Evolutionary conservation across 2,113 vertebrate species (phyloP).

Genomic region (Lampris megalopsis): DNA sequence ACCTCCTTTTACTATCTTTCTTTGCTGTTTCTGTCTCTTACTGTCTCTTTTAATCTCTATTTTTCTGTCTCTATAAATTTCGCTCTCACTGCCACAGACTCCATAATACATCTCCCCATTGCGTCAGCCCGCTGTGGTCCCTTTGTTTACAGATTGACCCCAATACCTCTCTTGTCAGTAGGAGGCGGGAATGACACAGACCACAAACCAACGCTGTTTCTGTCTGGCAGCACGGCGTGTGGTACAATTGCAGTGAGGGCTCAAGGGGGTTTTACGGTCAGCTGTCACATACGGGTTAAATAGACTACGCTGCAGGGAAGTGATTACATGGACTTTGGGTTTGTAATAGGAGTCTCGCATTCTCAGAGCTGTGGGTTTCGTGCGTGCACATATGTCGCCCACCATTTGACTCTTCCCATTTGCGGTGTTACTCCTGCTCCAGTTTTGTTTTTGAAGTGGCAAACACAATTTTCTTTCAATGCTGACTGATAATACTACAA

Average conservation of each 20-base stretch:
- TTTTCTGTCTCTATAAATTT: neutral
- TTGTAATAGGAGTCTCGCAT: neutral
- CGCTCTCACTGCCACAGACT: neutral
- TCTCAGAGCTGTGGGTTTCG: too few relatives aligned
- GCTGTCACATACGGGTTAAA: neutral
- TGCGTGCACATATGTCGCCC: neutral
- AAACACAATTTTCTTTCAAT: too few relatives aligned
- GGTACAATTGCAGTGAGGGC: neutral
- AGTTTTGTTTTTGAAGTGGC: too few relatives aligned
- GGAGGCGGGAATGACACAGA: neutral
- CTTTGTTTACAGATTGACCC: slow-evolving; percentile 12
- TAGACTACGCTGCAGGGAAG: neutral
- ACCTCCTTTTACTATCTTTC: too few relatives aligned
- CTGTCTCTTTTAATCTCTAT: neutral
- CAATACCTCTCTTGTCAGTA: neutral
- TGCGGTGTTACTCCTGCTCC: neutral
- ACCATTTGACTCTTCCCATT: neutral
- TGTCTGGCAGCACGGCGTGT: neutral
- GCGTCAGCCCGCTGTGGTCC: neutral
- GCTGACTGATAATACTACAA: too few relatives aligned
- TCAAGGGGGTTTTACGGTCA: neutral
- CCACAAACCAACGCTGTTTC: neutral
- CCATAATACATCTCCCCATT: neutral
- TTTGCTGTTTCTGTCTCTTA: neutral
- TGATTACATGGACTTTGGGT: neutral